These are phyloP conservation scores for Budorcas taxicolor DNA, from an alignment of 2,113 vertebrate species.

Conservation along the genomic window DNA sequence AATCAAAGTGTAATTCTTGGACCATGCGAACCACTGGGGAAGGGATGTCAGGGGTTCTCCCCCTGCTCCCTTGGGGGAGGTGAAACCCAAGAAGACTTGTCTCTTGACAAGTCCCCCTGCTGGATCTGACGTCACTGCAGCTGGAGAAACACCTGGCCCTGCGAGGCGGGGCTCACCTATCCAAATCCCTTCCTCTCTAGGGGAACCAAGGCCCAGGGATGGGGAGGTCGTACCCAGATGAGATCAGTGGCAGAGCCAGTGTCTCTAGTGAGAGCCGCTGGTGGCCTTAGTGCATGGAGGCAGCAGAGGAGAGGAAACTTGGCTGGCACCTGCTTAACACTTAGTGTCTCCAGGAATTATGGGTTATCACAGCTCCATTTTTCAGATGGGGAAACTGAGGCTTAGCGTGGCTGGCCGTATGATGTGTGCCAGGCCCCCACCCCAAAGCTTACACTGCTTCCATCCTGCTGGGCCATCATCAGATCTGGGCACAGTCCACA, in stretches of 20 bases:
- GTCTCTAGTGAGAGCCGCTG: neutral
- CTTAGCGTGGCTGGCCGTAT: neutral
- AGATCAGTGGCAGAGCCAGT: neutral
- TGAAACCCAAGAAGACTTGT: neutral
- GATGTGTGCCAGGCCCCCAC: neutral
- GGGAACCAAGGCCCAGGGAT: neutral
- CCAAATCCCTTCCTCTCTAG: neutral
- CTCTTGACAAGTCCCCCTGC: neutral
- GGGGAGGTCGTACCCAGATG: rapidly evolving
- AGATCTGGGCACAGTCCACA: neutral
- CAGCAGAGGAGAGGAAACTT: neutral
- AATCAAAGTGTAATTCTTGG: neutral
- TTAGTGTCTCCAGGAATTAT: neutral
- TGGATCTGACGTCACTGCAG: neutral
- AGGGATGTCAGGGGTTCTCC: neutral
- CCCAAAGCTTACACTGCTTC: neutral
- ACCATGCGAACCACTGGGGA: neutral
- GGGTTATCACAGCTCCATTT: neutral
- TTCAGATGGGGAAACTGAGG: neutral
- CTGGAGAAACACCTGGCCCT: neutral
- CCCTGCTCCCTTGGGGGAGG: neutral
- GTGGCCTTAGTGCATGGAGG: neutral
- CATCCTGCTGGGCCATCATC: neutral
- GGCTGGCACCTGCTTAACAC: neutral
- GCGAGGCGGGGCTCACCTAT: neutral